These are phyloP conservation scores for Platycnemis pennipes DNA, from an alignment of 2,888 invertebrate species.

Conservation along the genomic window DNA sequence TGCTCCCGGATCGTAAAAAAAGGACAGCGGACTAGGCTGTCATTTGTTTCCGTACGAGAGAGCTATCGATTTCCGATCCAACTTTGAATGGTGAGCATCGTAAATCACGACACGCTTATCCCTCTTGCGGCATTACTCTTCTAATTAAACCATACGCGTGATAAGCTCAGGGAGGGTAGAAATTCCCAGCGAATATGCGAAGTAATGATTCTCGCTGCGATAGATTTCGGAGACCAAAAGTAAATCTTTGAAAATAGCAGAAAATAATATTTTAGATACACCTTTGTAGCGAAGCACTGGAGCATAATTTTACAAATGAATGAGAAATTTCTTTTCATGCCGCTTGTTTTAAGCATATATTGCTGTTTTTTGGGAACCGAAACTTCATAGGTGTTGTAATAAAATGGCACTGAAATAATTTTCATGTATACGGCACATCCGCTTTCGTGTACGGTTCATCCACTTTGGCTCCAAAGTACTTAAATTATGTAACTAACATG, in stretches of 20 bases:
- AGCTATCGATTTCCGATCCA: conserved; percentile 19
- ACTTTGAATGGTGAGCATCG: neutral
- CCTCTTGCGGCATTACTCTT: neutral
- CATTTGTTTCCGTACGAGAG: conserved; percentile 10
- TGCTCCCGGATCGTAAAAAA: neutral
- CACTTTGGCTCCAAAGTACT: too few species aligned
- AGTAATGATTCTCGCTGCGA: neutral
- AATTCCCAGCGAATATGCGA: neutral
- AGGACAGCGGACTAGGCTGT: neutral
- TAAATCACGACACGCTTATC: conserved; percentile 18
- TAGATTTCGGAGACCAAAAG: neutral
- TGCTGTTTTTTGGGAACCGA: too few species aligned
- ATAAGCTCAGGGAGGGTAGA: neutral
- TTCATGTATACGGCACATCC: too few species aligned
- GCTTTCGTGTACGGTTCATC: too few species aligned
- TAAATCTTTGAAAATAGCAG: neutral
- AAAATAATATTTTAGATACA: too few species aligned
- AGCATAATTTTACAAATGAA: neutral
- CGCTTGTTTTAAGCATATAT: too few species aligned
- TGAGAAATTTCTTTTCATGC: too few species aligned
- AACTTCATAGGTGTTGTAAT: too few species aligned
- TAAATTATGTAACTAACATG: too few species aligned
- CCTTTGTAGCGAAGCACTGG: neutral
- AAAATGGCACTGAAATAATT: too few species aligned
- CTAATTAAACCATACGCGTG: conserved; percentile 1